Evolutionary conservation across 2,113 vertebrate genomes (phyloP).

Genomic region (Psilopsiagon aurifrons): DNA sequence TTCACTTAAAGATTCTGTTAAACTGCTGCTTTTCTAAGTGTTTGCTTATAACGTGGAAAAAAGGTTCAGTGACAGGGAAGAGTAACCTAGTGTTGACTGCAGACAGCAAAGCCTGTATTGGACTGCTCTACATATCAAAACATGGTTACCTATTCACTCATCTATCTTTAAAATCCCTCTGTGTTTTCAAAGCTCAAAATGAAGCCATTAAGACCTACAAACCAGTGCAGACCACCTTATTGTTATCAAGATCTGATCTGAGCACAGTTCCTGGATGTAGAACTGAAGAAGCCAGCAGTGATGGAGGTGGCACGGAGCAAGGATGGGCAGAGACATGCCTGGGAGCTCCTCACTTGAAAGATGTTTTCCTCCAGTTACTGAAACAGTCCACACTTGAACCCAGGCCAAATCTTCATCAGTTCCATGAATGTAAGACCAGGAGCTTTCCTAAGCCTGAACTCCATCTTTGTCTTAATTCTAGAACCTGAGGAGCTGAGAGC

Average conservation of each 20-base stretch:
- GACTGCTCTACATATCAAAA: background rate
- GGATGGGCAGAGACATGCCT: too few species aligned
- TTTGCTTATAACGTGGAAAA: background rate
- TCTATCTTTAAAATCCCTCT: background rate
- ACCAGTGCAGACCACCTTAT: background rate
- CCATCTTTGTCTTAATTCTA: background rate
- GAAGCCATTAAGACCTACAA: background rate
- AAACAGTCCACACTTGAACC: background rate
- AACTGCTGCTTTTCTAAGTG: background rate
- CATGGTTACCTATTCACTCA: background rate
- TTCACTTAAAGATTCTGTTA: background rate
- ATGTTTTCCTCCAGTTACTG: background rate
- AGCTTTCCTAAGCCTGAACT: background rate
- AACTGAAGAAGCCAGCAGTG: background rate
- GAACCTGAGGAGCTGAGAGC: background rate
- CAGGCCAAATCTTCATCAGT: background rate
- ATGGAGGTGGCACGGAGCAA: background rate
- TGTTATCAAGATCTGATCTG: background rate
- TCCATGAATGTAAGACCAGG: background rate
- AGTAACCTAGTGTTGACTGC: background rate
- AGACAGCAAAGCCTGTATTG: rapidly evolving
- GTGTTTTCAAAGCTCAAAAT: background rate
- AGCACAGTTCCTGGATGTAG: background rate
- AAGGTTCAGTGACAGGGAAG: background rate
- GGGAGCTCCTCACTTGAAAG: rapidly evolving